These are phyloP conservation scores for Microtus pennsylvanicus DNA, from an alignment of 2,113 vertebrate species.

Conservation along the genomic window DNA sequence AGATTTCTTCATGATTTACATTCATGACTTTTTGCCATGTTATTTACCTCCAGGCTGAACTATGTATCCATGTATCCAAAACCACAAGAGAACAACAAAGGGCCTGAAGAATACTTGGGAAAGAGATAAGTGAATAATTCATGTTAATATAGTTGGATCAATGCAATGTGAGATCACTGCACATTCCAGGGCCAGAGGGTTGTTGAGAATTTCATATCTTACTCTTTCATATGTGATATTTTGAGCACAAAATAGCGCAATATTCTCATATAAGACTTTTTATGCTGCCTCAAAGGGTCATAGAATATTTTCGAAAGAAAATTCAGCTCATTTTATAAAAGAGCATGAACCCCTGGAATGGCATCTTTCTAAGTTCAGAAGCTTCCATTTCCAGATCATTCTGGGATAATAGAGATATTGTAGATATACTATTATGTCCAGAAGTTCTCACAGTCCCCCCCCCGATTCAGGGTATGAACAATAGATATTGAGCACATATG, in stretches of 20 bases:
- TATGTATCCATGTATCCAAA: background rate
- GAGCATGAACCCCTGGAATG: accelerated
- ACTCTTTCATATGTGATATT: background rate
- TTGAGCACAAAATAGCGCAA: background rate
- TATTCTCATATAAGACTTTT: background rate
- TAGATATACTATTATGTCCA: too few relatives aligned
- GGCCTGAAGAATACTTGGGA: background rate
- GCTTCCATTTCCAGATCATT: too few relatives aligned
- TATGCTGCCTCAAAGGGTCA: background rate
- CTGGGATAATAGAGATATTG: background rate
- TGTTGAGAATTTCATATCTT: background rate
- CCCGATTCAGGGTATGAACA: background rate
- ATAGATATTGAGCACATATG: accelerated
- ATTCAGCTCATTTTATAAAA: background rate
- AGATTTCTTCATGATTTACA: background rate
- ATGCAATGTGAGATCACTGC: background rate
- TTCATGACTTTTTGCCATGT: background rate
- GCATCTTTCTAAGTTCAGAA: background rate
- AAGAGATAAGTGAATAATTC: background rate
- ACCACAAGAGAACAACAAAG: background rate
- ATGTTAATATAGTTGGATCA: background rate
- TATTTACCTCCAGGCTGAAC: accelerated
- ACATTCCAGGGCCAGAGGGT: background rate
- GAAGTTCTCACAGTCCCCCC: background rate
- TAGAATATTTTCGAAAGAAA: background rate